These are phyloP conservation scores for Psephotus haematonotus DNA, from an alignment of 2,113 vertebrate species.

Conservation along the genomic window DNA sequence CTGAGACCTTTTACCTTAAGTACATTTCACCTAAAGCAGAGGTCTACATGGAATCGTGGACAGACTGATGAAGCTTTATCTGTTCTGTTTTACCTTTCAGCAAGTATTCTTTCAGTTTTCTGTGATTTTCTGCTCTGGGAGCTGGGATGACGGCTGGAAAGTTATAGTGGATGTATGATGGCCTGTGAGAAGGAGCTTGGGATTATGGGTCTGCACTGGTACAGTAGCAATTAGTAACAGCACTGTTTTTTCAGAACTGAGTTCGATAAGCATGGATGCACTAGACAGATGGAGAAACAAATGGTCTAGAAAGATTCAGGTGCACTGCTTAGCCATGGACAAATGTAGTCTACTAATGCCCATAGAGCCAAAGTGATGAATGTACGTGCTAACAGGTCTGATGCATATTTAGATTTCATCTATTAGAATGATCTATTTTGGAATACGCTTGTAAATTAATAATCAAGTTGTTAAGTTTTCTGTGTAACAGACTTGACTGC, in stretches of 20 bases:
- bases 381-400: not conserved
- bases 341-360: not conserved
- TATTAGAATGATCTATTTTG: not conserved
- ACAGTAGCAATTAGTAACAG: not conserved
- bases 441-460: not conserved
- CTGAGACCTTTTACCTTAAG: not conserved
- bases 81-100: not conserved
- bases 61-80: not conserved
- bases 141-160: not conserved
- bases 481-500: not conserved
- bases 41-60: not conserved
- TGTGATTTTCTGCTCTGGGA: not conserved
- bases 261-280: not conserved
- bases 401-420: not conserved
- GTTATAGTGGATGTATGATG: not conserved
- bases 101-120: not conserved
- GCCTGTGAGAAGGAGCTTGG: not conserved
- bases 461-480: not conserved
- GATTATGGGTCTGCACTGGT: not conserved
- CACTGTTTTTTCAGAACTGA: not conserved
- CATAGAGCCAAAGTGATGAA: not conserved
- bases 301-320: not conserved
- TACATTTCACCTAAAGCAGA: not conserved
- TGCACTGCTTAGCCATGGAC: not conserved
- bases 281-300: constrained; percentile 24